Percentiles rank a stretch among this genome's conserved stretches.
Evolutionary conservation across 2,797 vertebrate species (phyloP).

Genomic region (Typhlichthys subterraneus): DNA sequence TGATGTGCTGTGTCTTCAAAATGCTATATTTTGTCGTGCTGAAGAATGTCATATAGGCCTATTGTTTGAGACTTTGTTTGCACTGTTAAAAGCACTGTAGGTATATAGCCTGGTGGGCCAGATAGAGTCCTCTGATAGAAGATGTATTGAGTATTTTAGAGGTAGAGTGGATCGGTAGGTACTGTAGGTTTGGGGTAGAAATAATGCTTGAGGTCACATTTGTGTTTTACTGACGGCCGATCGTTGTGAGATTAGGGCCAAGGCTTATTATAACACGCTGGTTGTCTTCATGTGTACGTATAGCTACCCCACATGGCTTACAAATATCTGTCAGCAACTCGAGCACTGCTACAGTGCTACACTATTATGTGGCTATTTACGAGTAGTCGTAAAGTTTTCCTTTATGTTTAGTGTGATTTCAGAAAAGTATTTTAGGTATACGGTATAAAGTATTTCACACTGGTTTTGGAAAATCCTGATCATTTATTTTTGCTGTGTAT

Average conservation of each 20-base stretch:
- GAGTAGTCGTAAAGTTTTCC: constrained; percentile 3
- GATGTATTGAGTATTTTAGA: constrained; percentile 10
- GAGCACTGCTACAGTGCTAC: no score
- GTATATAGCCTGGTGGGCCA: not conserved
- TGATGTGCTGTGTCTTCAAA: constrained; percentile 25
- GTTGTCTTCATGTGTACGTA: no score
- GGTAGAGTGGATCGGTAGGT: constrained; percentile 1
- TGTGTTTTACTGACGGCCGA: no score
- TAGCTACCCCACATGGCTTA: no score
- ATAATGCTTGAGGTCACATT: no score
- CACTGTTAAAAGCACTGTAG: constrained; percentile 4
- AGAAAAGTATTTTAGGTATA: constrained; percentile 17
- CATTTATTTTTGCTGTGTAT: not conserved
- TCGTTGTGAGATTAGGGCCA: no score
- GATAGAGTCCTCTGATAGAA: constrained; percentile 7
- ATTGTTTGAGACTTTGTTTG: constrained; percentile 6
- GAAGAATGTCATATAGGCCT: constrained; percentile 1
- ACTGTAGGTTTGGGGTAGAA: no score
- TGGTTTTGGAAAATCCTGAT: constrained; percentile 20
- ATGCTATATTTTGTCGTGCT: constrained; percentile 20
- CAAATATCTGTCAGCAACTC: no score
- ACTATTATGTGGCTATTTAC: no score
- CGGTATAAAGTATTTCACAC: constrained; percentile 11
- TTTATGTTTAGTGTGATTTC: constrained; percentile 18
- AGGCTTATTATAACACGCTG: no score